Percentiles rank a stretch among this genome's conserved stretches.
Evolutionary conservation across 37 sponge, comb jelly and placozoan genomes (phyloP).

Genomic region (Halichondria panicea): DNA sequence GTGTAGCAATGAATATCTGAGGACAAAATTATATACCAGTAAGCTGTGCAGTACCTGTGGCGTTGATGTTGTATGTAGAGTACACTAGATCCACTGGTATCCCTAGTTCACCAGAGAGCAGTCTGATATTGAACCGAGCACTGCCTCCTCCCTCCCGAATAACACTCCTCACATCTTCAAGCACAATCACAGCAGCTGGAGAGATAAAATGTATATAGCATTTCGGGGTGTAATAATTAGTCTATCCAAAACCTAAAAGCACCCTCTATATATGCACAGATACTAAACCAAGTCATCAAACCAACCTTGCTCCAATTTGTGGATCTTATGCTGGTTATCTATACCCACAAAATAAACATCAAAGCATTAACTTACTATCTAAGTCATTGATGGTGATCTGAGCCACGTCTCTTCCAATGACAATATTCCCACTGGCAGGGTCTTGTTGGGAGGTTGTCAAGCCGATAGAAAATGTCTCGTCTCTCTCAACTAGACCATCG

Average conservation of each 20-base stretch:
- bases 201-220: too few relatives aligned
- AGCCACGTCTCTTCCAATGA: too few relatives aligned
- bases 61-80: slow-evolving; percentile 1
- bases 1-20: too few relatives aligned
- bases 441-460: neutral
- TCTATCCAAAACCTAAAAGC: neutral
- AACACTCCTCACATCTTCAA: neutral
- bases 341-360: too few relatives aligned
- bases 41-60: neutral
- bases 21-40: neutral
- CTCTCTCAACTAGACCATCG: neutral
- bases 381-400: too few relatives aligned
- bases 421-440: too few relatives aligned
- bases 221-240: too few relatives aligned
- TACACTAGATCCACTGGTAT: neutral
- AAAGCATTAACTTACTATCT: too few relatives aligned
- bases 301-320: neutral
- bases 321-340: too few relatives aligned
- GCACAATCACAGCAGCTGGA: neutral
- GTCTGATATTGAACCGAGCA: neutral
- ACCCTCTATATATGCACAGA: neutral
- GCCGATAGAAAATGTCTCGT: neutral
- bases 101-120: neutral
- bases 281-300: neutral
- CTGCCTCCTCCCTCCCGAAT: slow-evolving; percentile 17